Base-by-base conservation (phyloP, 2,888 invertebrate species). In the Tinea pellionella region DNA sequence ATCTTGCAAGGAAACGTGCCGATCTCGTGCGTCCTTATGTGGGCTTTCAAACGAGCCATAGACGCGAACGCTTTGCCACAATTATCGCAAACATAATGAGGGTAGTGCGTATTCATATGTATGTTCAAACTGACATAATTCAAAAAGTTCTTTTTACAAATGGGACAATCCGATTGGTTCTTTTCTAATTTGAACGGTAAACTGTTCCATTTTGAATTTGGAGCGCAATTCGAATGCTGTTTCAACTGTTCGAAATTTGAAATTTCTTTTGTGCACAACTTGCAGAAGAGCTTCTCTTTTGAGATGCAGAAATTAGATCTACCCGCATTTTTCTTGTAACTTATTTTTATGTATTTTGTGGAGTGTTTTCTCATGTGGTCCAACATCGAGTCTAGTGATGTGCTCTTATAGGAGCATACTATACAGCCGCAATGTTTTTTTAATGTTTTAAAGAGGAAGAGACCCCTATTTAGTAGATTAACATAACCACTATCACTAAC, bases 61-160 rank as follows among this genome's bases (percentile, higher is more conserved):
- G 89, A 89, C 0, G 89, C 89, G 61, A 89, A 89, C 0, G 86
- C 87, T 60, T 89, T 89, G 0, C 87, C 87, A 61, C 89, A 89
- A 63, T 75, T 84, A 60, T 87, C 83, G 60, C 89, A 89, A 0
- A 88, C 85, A 62, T 88, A 83, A 57, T 86, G 81, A 0, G 86
- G 86, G 37, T 85, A 89, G 11, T 89, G 89, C 0, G 83, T 68
- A 32, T 89, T 89, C 83, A 89, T 89, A 61, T 89, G 89, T 0
- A 82, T 86, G 51, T 86, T 87, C 0, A 87, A 61, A 60, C 71
- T 80, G 12, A 86, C 85, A 43, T 78, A 87, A 56, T 87, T 87
- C 0, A 87, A 56, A 59, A 87, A 87, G 0, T 69, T 77, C 63
- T 84, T 83, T 56, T 80, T 73, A 63, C 87, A 87, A 0, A 86